Base-by-base conservation (phyloP, 2,888 invertebrate genomes). In the Lathronympha strigana region DNA sequence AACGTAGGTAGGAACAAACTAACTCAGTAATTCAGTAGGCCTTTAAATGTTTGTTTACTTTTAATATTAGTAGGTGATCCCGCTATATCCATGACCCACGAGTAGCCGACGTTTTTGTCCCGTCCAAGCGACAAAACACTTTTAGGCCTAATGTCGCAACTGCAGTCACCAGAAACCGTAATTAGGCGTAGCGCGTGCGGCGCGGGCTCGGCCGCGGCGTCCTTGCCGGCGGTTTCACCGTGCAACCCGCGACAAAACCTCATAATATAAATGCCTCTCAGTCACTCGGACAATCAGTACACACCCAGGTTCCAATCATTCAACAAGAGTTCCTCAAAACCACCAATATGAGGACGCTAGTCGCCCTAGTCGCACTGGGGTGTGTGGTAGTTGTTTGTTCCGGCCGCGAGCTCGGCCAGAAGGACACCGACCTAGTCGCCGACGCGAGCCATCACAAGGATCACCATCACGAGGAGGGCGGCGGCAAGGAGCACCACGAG, bases 401-500 rank as follows among this genome's bases (percentile, higher is more conserved):
- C 19, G 86, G 88, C 72, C 87, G 89, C 67, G 88, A 90, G 74
- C 80, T 87, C 74, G 82, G 82, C 64, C 78, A 81, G 71, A 75
- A 78, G 70, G 83, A 81, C 66, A 76, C 76, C 28, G 94, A 93
- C 74, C 79, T 93, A 57, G 93, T 87, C 60, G 87, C 91, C 3
- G 93, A 93, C 4, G 93, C 93, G 5, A 88, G 88, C 68, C 86
- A 90, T 68, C 86, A 84, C 70, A 87, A 87, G 73, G 90, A 83
- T 8, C 92, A 92, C 68, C 93, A 93, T 74, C 94, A 94, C 81
- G 94, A 94, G 78, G 92, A 93, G 67, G 95, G 95, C 25, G 95
- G 95, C 13, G 95, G 96, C 61, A 93, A 94, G 71, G 93, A 94
- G 69, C 94, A 95, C 73, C 94, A 95, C 74, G 92, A 88, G 1